Conservation (phyloP, 2,888 invertebrate genomes). For the Calliphora vomitoria region DNA sequence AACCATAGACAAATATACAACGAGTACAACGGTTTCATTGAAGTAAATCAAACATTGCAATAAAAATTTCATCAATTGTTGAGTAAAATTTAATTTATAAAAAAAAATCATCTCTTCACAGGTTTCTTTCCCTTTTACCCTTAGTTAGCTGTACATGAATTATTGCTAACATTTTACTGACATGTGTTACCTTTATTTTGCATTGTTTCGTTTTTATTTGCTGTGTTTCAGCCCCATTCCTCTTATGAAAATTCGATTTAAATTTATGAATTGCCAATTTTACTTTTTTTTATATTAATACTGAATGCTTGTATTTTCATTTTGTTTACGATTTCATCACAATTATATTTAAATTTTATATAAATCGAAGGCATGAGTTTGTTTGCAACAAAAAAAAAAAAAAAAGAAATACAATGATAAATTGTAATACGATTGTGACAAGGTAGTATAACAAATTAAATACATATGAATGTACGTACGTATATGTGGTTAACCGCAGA, state of each 20-base stretch:
- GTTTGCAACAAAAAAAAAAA: conserved; percentile 17
- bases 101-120: conserved; percentile 11
- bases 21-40: background rate
- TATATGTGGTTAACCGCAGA: conserved; percentile 63
- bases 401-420: conserved; percentile 54
- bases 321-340: conserved; percentile 49
- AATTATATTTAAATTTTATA: conserved; percentile 59
- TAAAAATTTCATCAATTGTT: conserved; percentile 49
- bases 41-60: conserved; percentile 32
- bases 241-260: conserved; percentile 60
- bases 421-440: conserved; percentile 70
- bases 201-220: background rate
- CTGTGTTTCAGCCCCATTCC: background rate
- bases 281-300: conserved; percentile 51
- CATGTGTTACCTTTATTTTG: conserved; percentile 55
- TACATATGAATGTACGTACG: background rate
- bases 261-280: conserved; percentile 72
- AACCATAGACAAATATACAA: background rate
- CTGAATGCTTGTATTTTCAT: conserved; percentile 29
- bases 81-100: conserved; percentile 11
- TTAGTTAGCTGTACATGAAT: background rate
- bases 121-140: background rate
- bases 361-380: conserved; percentile 40
- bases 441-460: conserved; percentile 45
- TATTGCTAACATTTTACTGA: conserved; percentile 43